Base-by-base conservation (phyloP, 2,113 vertebrate genomes). In the Chelonoidis abingdonii region DNA sequence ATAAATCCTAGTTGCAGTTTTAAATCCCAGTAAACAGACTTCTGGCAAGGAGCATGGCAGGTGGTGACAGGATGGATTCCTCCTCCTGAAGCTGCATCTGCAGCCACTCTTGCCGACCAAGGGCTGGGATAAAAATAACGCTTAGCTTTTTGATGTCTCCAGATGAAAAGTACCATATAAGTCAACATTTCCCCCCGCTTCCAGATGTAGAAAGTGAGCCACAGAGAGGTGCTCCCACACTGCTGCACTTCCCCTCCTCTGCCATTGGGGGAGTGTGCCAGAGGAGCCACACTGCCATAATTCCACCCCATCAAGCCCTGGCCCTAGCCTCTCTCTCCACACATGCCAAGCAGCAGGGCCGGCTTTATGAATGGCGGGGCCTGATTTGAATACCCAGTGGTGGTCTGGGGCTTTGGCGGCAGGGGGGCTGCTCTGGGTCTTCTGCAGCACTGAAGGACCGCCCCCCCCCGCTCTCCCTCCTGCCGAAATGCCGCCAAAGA, bases 31-130 rank as follows among this genome's bases (percentile, higher is more conserved):
- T 22, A 38, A 69, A 90, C 62, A 88, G 89, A 93, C 38, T 88
- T n/a, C 65, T 69, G 65, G 85, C 81, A 92, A 87, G 65, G 81
- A 59, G 65, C 83, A 82, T 41, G 91, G 83, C 93, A 97, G 95
- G 93, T 94, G 90, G 79, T 92, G 90, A 86, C 81, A 92, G 86
- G 81, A 81, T 89, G 35, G 84, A 8, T 72, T 92, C 88, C n/a
- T 93, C 78, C 86, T 93, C 75, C 81, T 92, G 87, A 91, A 91
- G 83, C 86, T 91, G 89, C 93, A 95, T 93, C 90, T 97, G 90
- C 79, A 95, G 86, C 83, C 0, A 2, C 22, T 80, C 44, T 22
- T 80, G 83, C 38, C 84, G 83, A 84, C 62, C 25, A 29, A 92
- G 81, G 86, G 88, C 84, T 88, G 75, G 83, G 83, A 95, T 84